Evolutionary conservation across 2,888 invertebrate species (phyloP).

Genomic region (Stenodema calcarata): DNA sequence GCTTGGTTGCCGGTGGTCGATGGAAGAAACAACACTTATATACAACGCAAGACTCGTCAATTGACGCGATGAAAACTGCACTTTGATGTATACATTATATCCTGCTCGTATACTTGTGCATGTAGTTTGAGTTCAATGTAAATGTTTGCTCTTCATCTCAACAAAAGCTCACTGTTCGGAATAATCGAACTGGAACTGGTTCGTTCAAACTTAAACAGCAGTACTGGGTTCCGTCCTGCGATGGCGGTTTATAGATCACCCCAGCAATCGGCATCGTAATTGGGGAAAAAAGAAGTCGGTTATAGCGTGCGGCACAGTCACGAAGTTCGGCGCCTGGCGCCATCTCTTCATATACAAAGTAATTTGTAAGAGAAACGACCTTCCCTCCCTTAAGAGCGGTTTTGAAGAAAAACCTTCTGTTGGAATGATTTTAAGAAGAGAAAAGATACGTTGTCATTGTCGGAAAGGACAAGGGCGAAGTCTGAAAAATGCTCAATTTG

Average conservation of each 20-base stretch:
- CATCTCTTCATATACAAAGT: slow-evolving; percentile 28
- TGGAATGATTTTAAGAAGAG: background rate
- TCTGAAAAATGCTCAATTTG: slow-evolving; percentile 1
- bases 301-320: slow-evolving; percentile 24
- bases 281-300: slow-evolving; percentile 1
- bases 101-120: too few species aligned
- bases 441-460: background rate
- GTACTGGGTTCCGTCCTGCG: background rate
- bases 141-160: too few species aligned
- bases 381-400: background rate
- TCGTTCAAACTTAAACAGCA: background rate
- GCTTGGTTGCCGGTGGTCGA: too few species aligned
- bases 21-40: too few species aligned
- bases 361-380: background rate
- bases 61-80: too few species aligned
- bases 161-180: background rate
- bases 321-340: slow-evolving; percentile 13
- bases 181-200: background rate
- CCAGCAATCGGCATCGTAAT: slow-evolving; percentile 6
- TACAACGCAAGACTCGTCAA: too few species aligned
- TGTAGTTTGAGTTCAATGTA: too few species aligned
- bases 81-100: too few species aligned
- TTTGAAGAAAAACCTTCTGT: background rate
- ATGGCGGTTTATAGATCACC: background rate
- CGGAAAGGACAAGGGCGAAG: background rate